These are phyloP conservation scores for Ptiloglossa arizonensis DNA, from an alignment of 1,140 invertebrate species.

Conservation along the genomic window DNA sequence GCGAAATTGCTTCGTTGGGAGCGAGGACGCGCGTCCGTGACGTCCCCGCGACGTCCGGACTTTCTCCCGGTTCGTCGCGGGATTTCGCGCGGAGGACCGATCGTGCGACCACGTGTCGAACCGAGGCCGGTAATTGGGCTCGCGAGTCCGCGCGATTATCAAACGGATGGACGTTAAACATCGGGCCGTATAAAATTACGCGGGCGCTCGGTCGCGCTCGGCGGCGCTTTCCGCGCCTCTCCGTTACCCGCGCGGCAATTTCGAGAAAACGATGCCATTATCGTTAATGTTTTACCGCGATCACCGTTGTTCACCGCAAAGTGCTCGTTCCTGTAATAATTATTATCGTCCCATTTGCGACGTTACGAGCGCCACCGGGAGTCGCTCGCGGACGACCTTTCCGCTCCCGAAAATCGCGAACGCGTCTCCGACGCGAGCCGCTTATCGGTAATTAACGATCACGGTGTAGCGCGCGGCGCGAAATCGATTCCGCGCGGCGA, in stretches of 20 bases:
- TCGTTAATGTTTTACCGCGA: slow-evolving; percentile 62
- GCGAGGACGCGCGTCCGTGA: neutral
- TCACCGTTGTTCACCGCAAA: slow-evolving; percentile 54
- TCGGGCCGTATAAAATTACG: slow-evolving; percentile 54
- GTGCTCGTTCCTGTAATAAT: slow-evolving; percentile 62
- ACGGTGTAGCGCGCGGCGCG: too few species aligned
- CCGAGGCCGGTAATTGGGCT: slow-evolving; percentile 16
- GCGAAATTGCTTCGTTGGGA: slow-evolving; percentile 27
- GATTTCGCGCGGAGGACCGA: neutral
- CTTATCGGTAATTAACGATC: slow-evolving; percentile 38
- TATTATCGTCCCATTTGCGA: slow-evolving; percentile 63
- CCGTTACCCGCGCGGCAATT: slow-evolving; percentile 48
- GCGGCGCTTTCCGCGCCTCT: too few species aligned
- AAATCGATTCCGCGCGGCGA: too few species aligned
- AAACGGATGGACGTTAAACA: slow-evolving; percentile 52
- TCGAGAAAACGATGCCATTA: slow-evolving; percentile 63
- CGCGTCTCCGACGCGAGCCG: neutral
- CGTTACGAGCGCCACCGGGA: slow-evolving; percentile 35
- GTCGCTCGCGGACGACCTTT: neutral
- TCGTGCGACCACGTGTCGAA: too few species aligned
- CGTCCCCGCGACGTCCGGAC: too few species aligned
- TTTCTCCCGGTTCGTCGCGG: too few species aligned
- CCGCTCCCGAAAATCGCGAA: neutral
- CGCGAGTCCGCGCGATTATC: slow-evolving; percentile 35
- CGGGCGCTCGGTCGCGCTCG: neutral